Conservation (phyloP, 2,888 invertebrate genomes). For the Zelleria hepariella region DNA sequence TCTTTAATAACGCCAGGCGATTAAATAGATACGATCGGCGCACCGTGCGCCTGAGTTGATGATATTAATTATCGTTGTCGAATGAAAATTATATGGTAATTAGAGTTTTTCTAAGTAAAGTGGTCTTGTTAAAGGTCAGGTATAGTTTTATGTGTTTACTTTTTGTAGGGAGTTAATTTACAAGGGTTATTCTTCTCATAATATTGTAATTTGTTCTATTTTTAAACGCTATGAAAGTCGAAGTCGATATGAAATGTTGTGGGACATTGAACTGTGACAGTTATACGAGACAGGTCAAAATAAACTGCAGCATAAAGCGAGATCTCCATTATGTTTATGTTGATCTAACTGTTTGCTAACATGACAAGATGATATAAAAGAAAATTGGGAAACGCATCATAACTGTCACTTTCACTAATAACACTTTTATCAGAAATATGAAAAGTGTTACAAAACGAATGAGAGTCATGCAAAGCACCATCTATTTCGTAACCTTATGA, state of each 20-base stretch:
- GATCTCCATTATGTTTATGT: too few relatives aligned
- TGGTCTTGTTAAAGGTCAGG: background rate
- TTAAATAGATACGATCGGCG: background rate
- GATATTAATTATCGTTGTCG: background rate
- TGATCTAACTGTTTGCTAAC: too few relatives aligned
- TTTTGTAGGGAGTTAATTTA: background rate
- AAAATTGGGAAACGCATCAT: background rate
- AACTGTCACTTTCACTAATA: background rate
- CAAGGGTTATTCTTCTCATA: background rate
- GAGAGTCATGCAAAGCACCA: background rate
- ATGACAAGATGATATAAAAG: background rate
- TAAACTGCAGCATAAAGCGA: too few relatives aligned
- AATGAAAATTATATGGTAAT: background rate
- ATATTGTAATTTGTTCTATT: background rate
- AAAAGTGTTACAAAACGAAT: background rate
- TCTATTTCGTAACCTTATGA: background rate
- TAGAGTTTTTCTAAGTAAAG: background rate
- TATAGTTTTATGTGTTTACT: background rate
- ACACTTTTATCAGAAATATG: background rate
- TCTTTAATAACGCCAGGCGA: background rate
- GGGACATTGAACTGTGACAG: too few relatives aligned
- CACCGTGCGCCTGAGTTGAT: background rate
- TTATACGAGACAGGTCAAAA: too few relatives aligned
- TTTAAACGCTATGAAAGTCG: too few relatives aligned
- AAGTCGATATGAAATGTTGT: too few relatives aligned